Percentiles rank a stretch among this genome's conserved stretches.
Conservation (phyloP, 2,888 invertebrate species). For the Andrena minutula region DNA sequence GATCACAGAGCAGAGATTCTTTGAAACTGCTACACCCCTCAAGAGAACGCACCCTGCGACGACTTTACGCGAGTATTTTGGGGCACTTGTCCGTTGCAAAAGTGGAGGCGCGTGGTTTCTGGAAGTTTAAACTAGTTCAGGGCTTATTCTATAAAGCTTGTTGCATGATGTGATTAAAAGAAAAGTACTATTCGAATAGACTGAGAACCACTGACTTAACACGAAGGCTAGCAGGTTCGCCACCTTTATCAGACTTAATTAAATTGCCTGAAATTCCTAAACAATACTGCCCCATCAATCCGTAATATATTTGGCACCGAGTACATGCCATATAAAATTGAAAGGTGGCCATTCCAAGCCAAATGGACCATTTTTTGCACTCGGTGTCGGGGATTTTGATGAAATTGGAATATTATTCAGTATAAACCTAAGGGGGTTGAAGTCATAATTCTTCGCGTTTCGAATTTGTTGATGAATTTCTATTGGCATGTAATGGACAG, state of each 20-base stretch:
- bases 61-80: neutral
- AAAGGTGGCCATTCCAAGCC: too few species aligned
- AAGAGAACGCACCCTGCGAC: neutral
- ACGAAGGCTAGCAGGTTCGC: conserved; percentile 16
- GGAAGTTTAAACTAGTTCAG: neutral
- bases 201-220: conserved; percentile 25
- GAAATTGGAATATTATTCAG: too few species aligned
- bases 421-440: too few species aligned
- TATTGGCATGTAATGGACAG: too few species aligned
- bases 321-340: too few species aligned
- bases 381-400: too few species aligned
- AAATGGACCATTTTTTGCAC: too few species aligned
- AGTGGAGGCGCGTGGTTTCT: neutral
- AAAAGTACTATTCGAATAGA: too few species aligned
- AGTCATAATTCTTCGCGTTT: too few species aligned
- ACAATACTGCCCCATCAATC: neutral
- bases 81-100: neutral
- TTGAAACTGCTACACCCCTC: neutral
- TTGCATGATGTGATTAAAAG: too few species aligned
- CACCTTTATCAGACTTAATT: conserved; percentile 33
- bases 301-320: neutral
- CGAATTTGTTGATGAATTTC: too few species aligned
- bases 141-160: neutral
- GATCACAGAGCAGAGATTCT: neutral
- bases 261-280: conserved; percentile 24